phyloP scores from a whole-genome alignment of 2,888 invertebrate genomes.

The Tipula vernalis region DNA sequence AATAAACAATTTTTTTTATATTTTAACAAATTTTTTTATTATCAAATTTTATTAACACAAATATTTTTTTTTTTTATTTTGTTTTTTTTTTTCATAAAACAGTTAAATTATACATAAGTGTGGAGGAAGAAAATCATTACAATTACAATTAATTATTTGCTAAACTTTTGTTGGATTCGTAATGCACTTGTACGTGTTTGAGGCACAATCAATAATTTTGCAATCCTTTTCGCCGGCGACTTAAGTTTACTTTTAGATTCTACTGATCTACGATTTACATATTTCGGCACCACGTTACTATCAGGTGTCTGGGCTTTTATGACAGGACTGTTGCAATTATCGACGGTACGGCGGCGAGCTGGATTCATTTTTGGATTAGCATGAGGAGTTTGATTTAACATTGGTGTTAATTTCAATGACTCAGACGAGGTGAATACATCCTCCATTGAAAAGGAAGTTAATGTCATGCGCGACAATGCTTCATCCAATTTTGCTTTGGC shows the following conservation, averaged over 20 bases:
- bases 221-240: not conserved
- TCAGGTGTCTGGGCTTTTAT: not conserved
- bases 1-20: not conserved
- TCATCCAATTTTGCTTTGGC: not conserved
- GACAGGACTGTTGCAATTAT: not conserved
- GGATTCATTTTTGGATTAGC: not conserved
- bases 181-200: not conserved
- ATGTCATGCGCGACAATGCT: not conserved
- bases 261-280: no score
- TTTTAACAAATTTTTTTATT: not conserved
- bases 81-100: not conserved
- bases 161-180: not conserved
- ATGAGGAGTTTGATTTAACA: not conserved
- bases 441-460: not conserved
- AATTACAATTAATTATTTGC: not conserved
- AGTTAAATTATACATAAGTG: not conserved
- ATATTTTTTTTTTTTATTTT: not conserved
- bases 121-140: not conserved
- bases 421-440: not conserved
- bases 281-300: not conserved
- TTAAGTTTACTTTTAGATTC: not conserved
- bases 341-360: not conserved
- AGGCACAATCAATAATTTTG: not conserved
- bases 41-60: not conserved
- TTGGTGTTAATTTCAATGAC: not conserved